Base-by-base conservation (phyloP, 2,888 invertebrate species). In the Hyppa rectilinea region DNA sequence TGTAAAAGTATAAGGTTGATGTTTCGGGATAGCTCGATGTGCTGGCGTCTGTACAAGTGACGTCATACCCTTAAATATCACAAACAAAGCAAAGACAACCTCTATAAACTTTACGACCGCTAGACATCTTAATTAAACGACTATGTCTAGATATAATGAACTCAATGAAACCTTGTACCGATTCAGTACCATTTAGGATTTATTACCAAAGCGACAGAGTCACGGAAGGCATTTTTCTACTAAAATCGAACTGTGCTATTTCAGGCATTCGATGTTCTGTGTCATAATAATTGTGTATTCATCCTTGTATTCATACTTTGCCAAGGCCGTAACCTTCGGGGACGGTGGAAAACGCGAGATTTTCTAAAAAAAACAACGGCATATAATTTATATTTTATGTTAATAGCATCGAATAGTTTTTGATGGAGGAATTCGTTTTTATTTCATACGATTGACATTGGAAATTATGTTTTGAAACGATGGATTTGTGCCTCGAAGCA, bases 221-320 rank as follows among this genome's bases (percentile, higher is more conserved):
- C 82, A 83, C 82, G 82, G 55, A 74, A 81, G 50, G 50, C 29
- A 75, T 83, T 78, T 82, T 80, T 78, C 55, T 82, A 61, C 52
- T 52, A 26, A 66, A 72, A 78, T 80, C 78, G 53, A 62, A 71
- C 59, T 61, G 64, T 78, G 70, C 81, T 72, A 81, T 78, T 71
- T 81, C 53, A 58, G 55, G 65, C 78, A 23, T 72, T 78, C 56
- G 56, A 81, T 71, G 59, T 75, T 62, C 47, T 49, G 67, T 69
- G 61, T 73, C 52, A 59, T 64, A 63, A 68, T 81, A 70, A 75
- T 80, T 70, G 67, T 66, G 29, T 65, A 78, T 68, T 67, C 63
- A 68, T 74, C 68, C 64, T 82, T 81, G 75, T 56, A 43, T 71
- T 62, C 20, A 38, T 55, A 34, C 23, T 68, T 38, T 34, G 45